Percentiles rank a stretch among this genome's conserved stretches.
These are phyloP conservation scores for Tethea ocularis DNA, from an alignment of 2,888 invertebrate genomes.

Conservation along the genomic window DNA sequence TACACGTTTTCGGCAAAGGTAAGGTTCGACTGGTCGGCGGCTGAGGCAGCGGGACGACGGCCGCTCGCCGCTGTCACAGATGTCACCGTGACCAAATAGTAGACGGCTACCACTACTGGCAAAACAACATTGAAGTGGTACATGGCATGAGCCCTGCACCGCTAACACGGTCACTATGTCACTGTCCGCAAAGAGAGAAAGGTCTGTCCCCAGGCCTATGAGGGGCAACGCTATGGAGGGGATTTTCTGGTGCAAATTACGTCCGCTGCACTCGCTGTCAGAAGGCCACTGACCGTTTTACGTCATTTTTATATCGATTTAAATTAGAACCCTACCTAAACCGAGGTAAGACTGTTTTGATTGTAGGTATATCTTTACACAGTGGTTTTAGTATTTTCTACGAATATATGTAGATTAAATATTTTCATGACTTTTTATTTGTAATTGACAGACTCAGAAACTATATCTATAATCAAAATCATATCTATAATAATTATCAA, in stretches of 20 bases:
- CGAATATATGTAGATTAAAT: too few species aligned
- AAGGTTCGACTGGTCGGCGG: conserved; percentile 44
- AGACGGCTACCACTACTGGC: conserved; percentile 48
- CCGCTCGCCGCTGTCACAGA: conserved; percentile 32
- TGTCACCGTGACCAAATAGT: conserved; percentile 34
- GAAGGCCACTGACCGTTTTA: conserved; percentile 48
- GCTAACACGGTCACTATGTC: conserved; percentile 77
- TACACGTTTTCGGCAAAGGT: conserved; percentile 73
- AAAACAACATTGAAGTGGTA: conserved; percentile 52
- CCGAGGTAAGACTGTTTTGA: not conserved
- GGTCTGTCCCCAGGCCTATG: conserved; percentile 54
- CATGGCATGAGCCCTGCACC: conserved; percentile 70
- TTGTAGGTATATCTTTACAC: too few species aligned
- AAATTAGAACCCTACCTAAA: not conserved
- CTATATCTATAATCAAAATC: too few species aligned
- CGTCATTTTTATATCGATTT: conserved; percentile 9
- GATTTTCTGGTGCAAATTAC: conserved; percentile 66
- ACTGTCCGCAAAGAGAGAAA: conserved; percentile 75
- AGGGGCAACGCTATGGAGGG: conserved; percentile 57
- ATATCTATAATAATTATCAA: too few species aligned
- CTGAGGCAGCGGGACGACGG: conserved; percentile 23
- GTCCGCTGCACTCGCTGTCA: conserved; percentile 43
- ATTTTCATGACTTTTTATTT: too few species aligned
- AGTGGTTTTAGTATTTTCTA: too few species aligned
- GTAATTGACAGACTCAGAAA: too few species aligned